These are phyloP conservation scores for Sebastes trivittatus DNA, from an alignment of 2,797 vertebrate species.

Conservation along the genomic window DNA sequence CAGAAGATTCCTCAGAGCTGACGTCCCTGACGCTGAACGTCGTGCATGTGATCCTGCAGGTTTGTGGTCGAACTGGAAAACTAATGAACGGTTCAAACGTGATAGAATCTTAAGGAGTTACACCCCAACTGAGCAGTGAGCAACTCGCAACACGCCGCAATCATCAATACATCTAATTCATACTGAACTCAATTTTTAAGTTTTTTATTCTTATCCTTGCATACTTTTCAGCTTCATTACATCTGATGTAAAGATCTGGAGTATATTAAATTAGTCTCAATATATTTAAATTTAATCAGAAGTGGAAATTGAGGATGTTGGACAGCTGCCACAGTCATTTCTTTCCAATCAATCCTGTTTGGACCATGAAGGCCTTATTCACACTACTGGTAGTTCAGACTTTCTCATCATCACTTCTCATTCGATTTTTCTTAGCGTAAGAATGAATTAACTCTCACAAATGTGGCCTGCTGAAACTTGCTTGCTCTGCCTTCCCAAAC, in stretches of 20 bases:
- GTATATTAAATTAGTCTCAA: conserved; percentile 30
- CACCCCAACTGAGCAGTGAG: conserved; percentile 30
- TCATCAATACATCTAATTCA: conserved; percentile 1
- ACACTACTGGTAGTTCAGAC: not conserved
- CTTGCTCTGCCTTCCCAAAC: not conserved
- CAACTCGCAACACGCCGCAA: not conserved
- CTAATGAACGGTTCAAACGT: conserved; percentile 22
- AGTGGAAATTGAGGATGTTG: conserved; percentile 47
- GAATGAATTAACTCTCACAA: not conserved
- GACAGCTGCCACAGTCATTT: conserved; percentile 35
- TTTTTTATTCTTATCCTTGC: not conserved
- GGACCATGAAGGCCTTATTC: not conserved
- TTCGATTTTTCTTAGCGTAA: not conserved
- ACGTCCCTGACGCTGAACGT: not conserved
- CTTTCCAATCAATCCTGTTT: conserved; percentile 37
- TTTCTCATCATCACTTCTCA: not conserved
- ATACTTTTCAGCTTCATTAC: not conserved
- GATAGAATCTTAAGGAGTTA: conserved; percentile 31
- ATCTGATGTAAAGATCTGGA: not conserved
- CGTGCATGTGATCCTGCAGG: conserved; percentile 23
- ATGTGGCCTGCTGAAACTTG: not conserved
- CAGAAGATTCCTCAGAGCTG: conserved; percentile 29
- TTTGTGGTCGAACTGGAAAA: conserved; percentile 44
- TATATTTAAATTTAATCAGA: conserved; percentile 23
- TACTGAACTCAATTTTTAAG: not conserved